Base-by-base conservation (phyloP, 2,797 vertebrate species). In the Balearica regulorum region DNA sequence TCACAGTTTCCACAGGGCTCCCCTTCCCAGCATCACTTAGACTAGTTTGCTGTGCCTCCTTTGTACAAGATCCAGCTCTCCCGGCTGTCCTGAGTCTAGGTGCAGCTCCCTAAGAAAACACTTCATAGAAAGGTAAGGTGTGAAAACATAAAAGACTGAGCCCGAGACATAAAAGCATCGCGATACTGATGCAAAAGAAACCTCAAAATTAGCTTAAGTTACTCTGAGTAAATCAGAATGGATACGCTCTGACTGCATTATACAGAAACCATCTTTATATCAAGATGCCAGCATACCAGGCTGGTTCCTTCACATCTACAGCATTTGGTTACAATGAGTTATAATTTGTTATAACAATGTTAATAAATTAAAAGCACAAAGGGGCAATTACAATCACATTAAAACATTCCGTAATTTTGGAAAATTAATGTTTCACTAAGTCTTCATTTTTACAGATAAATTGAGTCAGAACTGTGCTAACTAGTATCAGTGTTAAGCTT, bases 331-430 rank as follows among this genome's bases (percentile, higher is more conserved):
- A 71, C 77, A 78, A 83, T 39, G 93, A 95, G 72, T 91, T 96
- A 88, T 81, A 95, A 92, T 89, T 92, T 28, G 41, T 81, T 94
- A 70, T 49, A 97, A 94, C 89, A 77, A 91, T 65, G 69, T 85
- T 93, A 96, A 95, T 89, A 96, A 97, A 96, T 97, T 97, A 90
- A 94, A 97, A 96, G 95, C 69, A 87, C 93, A 96, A 97, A 95
- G 73, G 80, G 95, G 70, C 77, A 95, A 97, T 95, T 97, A 96
- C 71, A 97, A 96, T 96, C 95, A 91, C 83, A 96, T 88, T 97
- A 96, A 96, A 97, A 94, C 90, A 96, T 86, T 88, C 85, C 1
- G 22, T 94, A 96, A 95, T 96, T 97, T 96, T 86, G 91, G 95
- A 96, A 97, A 97, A 98, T 94, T 94, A 94, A 95, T 94, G 89